A percentile compares a stretch with the other conserved stretches of the same genome.
Evolutionary conservation across 1,140 invertebrate species (phyloP).

Genomic region (Anastrepha ludens): DNA sequence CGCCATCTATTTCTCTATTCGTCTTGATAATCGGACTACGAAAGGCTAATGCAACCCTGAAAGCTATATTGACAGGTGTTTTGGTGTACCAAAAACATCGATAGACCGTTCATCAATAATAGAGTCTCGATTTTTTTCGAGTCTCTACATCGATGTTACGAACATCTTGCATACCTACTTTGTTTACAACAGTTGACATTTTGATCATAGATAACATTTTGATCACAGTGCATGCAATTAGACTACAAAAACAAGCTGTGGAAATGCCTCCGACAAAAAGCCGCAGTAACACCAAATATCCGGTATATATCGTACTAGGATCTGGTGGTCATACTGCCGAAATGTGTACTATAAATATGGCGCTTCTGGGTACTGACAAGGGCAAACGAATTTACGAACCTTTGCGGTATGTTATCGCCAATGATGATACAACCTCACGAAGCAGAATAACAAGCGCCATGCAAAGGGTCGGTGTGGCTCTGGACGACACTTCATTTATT

Average conservation of each 20-base stretch:
- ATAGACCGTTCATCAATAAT: no score
- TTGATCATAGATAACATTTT: background rate
- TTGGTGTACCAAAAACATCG: no score
- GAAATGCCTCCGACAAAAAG: slow-evolving; percentile 15
- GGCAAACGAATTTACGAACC: slow-evolving; percentile 75
- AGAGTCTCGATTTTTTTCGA: no score
- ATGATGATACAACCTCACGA: slow-evolving; percentile 85
- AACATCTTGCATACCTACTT: background rate
- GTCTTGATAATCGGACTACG: no score
- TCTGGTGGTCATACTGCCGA: slow-evolving; percentile 91
- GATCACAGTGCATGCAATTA: background rate
- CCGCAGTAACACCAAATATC: slow-evolving; percentile 10
- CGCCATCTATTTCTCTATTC: no score
- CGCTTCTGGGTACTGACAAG: slow-evolving; percentile 78
- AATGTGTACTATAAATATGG: slow-evolving; percentile 84
- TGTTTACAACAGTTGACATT: background rate
- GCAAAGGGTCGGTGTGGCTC: slow-evolving; percentile 75
- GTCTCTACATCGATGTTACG: no score
- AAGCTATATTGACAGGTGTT: no score
- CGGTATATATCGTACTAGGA: slow-evolving; percentile 78
- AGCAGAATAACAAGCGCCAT: slow-evolving; percentile 59
- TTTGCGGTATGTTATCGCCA: slow-evolving; percentile 84
- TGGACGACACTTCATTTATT: slow-evolving; percentile 68
- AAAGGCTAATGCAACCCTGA: no score
- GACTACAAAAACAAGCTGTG: background rate